phyloP scores from a whole-genome alignment of 2,888 invertebrate species.

The Himalopsyche tibetana region DNA sequence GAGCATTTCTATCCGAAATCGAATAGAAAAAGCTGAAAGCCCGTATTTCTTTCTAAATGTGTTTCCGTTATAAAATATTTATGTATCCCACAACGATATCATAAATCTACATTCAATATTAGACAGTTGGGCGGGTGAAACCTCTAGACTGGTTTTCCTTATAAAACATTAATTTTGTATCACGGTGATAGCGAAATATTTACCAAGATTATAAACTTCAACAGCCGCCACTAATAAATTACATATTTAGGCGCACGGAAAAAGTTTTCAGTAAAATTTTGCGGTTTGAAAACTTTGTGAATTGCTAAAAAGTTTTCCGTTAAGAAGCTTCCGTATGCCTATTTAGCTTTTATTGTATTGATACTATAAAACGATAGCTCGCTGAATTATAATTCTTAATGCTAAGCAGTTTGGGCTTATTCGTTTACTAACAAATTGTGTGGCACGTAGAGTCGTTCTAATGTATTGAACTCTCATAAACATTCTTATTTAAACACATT shows the following conservation, averaged over 20 bases:
- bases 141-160: not conserved
- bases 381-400: too few species aligned
- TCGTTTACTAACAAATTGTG: too few species aligned
- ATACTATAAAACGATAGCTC: too few species aligned
- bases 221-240: not conserved
- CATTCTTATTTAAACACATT: too few species aligned
- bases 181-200: not conserved
- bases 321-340: not conserved
- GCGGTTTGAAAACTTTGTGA: not conserved
- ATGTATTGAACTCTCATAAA: too few species aligned
- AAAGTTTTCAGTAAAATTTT: not conserved
- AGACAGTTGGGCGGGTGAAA: not conserved
- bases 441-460: too few species aligned
- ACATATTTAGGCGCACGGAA: not conserved
- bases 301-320: not conserved
- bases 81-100: not conserved
- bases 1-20: not conserved
- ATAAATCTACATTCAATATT: slow-evolving; percentile 1
- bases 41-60: not conserved
- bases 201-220: slow-evolving; percentile 8
- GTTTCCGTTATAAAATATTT: slow-evolving; percentile 8
- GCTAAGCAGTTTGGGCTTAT: too few species aligned
- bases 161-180: not conserved
- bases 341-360: too few species aligned
- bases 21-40: not conserved